Evolutionary conservation across 2,797 vertebrate species (phyloP).

Genomic region (Hoplostethus mediterraneus): DNA sequence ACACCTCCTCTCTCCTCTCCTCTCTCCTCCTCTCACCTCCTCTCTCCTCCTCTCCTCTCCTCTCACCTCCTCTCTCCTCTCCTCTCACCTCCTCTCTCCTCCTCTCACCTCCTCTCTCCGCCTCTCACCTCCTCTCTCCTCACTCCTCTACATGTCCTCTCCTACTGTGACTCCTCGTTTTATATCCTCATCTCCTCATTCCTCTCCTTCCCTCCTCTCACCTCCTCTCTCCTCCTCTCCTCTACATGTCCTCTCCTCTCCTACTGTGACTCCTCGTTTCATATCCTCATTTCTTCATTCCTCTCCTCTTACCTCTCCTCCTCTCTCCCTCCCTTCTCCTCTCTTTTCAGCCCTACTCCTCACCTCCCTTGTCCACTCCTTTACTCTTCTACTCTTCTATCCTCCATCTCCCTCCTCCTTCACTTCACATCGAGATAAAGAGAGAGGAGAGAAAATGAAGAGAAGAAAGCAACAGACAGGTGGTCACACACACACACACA

Average conservation of each 20-base stretch:
- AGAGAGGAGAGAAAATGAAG: constrained; percentile 24
- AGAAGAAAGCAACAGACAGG: constrained; percentile 19
- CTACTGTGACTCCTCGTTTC: no score
- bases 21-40: not conserved
- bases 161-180: no score
- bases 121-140: not conserved
- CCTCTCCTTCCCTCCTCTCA: not conserved
- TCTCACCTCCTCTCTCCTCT: not conserved
- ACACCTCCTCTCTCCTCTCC: constrained; percentile 30
- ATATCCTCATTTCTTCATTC: not conserved
- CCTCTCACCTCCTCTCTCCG: not conserved
- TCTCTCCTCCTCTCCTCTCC: not conserved
- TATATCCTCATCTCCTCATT: not conserved
- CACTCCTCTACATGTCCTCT: no score
- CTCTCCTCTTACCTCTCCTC: not conserved
- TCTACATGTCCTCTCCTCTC: no score
- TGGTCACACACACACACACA: constrained; percentile 25
- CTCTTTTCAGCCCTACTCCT: not conserved
- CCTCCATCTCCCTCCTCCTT: constrained; percentile 2
- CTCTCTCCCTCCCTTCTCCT: not conserved
- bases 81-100: not conserved
- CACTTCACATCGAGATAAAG: constrained; percentile 29
- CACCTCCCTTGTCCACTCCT: not conserved
- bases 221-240: not conserved
- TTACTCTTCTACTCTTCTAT: not conserved